Percentiles rank a stretch among this genome's conserved stretches.
These are phyloP conservation scores for Leptopilina drosophilae DNA, from an alignment of 2,888 invertebrate genomes.

Conservation along the genomic window DNA sequence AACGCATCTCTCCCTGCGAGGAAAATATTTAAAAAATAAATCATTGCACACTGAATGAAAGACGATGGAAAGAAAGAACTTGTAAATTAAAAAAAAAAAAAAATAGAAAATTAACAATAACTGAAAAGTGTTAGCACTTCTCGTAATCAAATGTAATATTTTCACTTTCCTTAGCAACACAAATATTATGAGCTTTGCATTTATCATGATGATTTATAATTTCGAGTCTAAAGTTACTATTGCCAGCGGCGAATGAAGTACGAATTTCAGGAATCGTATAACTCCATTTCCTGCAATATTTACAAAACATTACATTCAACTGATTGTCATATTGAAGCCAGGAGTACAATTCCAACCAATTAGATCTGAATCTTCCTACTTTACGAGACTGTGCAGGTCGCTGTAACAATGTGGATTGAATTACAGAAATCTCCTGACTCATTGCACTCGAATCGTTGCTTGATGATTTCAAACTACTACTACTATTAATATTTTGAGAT, in stretches of 20 bases:
- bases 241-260: constrained; percentile 89
- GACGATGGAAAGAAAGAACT: neutral
- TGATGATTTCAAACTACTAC: constrained; percentile 41
- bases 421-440: constrained; percentile 71
- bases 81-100: too few species aligned
- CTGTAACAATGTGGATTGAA: constrained; percentile 65
- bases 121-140: neutral
- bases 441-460: constrained; percentile 42
- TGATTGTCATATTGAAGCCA: constrained; percentile 86
- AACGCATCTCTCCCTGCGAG: neutral
- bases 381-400: constrained; percentile 75
- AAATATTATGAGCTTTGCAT: constrained; percentile 86
- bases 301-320: constrained; percentile 85
- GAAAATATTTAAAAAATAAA: neutral
- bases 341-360: constrained; percentile 84
- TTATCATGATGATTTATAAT: constrained; percentile 89
- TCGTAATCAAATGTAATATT: constrained; percentile 49
- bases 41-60: neutral
- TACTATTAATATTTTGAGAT: constrained; percentile 40
- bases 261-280: constrained; percentile 84
- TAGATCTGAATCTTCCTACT: constrained; percentile 83
- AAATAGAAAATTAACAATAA: constrained; percentile 17
- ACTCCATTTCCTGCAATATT: constrained; percentile 86
- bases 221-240: constrained; percentile 86
- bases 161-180: constrained; percentile 79